These are phyloP conservation scores for Drosophila cyrtoloma DNA, from an alignment of 2,888 invertebrate genomes.

Conservation along the genomic window DNA sequence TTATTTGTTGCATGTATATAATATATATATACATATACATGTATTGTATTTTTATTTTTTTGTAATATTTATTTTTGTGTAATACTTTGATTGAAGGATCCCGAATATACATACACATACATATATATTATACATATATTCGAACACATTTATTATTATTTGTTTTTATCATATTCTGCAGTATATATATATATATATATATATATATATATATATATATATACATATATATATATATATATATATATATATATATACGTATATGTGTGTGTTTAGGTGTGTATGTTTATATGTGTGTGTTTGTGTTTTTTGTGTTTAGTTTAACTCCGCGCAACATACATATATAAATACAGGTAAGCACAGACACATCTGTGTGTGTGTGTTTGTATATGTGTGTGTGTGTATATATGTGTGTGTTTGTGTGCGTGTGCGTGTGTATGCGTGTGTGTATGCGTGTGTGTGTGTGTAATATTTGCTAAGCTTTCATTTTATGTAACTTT, in stretches of 20 bases:
- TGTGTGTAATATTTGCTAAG: conserved; percentile 42
- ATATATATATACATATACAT: conserved; percentile 31
- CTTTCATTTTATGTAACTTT: conserved; percentile 29
- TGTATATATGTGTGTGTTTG: neutral
- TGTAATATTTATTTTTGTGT: conserved; percentile 40
- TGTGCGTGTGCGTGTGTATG: neutral
- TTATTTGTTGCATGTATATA: conserved; percentile 70
- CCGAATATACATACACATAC: conserved; percentile 56
- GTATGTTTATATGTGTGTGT: conserved; percentile 24
- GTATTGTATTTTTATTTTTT: conserved; percentile 29
- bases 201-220: neutral
- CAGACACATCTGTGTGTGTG: conserved; percentile 12
- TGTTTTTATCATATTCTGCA: conserved; percentile 30
- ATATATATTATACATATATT: conserved; percentile 75
- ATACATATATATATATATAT: neutral
- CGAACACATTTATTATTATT: conserved; percentile 44
- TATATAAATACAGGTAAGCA: conserved; percentile 48
- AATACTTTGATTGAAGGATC: conserved; percentile 82
- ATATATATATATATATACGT: neutral
- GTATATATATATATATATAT: neutral
- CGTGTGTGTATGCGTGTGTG: neutral
- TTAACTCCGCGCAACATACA: conserved; percentile 39
- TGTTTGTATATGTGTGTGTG: neutral
- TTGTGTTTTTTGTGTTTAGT: conserved; percentile 20
- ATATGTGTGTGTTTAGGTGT: conserved; percentile 8